phyloP scores from a whole-genome alignment of 1,140 invertebrate genomes.

The Drosophila pseudoobscura region DNA sequence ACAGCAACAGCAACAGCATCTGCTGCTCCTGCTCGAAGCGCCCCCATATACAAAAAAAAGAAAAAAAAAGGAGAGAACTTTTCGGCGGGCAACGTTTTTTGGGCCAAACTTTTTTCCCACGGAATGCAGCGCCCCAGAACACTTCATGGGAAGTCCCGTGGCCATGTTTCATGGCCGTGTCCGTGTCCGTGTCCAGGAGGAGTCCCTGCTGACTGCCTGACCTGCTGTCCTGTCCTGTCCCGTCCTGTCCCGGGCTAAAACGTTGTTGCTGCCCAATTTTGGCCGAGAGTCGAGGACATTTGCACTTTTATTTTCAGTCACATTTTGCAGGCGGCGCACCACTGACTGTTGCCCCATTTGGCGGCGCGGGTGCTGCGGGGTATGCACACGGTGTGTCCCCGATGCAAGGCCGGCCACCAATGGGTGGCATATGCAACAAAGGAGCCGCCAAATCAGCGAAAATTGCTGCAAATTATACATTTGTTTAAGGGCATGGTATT shows the following conservation, averaged over 20 bases:
- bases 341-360: slow-evolving; percentile 4
- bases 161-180: too few species aligned
- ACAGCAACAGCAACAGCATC: slow-evolving; percentile 1
- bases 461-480: too few species aligned
- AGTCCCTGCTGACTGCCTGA: slow-evolving; percentile 27
- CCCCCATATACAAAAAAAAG: slow-evolving; percentile 1
- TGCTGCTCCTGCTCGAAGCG: too few species aligned
- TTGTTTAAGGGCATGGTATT: too few species aligned
- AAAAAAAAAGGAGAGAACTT: slow-evolving; percentile 29
- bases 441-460: too few species aligned
- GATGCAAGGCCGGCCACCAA: too few species aligned
- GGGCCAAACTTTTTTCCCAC: slow-evolving; percentile 22
- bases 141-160: too few species aligned
- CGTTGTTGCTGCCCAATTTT: slow-evolving; percentile 41
- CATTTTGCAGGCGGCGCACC: slow-evolving; percentile 15
- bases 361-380: slow-evolving; percentile 6
- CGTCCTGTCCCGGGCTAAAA: slow-evolving; percentile 30
- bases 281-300: slow-evolving; percentile 60
- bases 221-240: slow-evolving; percentile 9
- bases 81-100: slow-evolving; percentile 51
- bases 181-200: too few species aligned
- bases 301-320: slow-evolving; percentile 77
- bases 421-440: too few species aligned
- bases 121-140: too few species aligned
- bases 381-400: background rate